These are phyloP conservation scores for Drosophila parvula DNA, from an alignment of 1,140 invertebrate genomes.

Conservation along the genomic window DNA sequence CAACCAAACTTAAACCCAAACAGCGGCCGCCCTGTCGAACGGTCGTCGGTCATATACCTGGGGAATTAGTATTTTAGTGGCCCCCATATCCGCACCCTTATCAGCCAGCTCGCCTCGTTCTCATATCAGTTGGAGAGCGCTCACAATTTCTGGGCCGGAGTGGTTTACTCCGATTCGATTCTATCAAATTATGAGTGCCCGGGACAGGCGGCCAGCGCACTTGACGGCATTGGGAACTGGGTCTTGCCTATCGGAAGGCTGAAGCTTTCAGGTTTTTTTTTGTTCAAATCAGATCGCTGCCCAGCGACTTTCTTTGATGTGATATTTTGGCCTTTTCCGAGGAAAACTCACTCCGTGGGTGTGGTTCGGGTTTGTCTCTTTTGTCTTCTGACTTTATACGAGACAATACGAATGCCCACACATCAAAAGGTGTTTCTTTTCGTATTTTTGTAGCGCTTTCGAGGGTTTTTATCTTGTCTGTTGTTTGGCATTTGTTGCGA, in stretches of 20 bases:
- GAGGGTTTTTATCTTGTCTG: constrained; percentile 58
- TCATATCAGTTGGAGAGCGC: constrained; percentile 36
- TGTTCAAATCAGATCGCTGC: constrained; percentile 17
- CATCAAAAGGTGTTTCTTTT: constrained; percentile 69
- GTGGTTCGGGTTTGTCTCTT: constrained; percentile 18
- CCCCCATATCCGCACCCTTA: constrained; percentile 33
- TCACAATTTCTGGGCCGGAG: constrained; percentile 35
- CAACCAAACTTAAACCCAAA: constrained; percentile 38
- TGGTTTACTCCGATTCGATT: constrained; percentile 9
- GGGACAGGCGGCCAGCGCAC: constrained; percentile 28
- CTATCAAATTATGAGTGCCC: constrained; percentile 5
- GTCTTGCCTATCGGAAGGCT: constrained; percentile 11
- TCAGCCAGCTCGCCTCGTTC: constrained; percentile 17
- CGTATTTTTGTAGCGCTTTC: constrained; percentile 60
- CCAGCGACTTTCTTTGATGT: constrained; percentile 20
- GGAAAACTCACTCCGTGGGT: constrained; percentile 36
- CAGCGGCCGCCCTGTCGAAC: constrained; percentile 24
- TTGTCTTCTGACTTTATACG: constrained; percentile 14
- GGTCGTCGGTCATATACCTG: constrained; percentile 59
- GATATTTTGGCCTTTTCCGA: constrained; percentile 12
- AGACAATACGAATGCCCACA: constrained; percentile 33
- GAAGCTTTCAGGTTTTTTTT: constrained; percentile 10
- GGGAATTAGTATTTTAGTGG: constrained; percentile 52
- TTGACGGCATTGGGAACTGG: constrained; percentile 23
- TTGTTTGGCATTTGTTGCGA: constrained; percentile 66